These are phyloP conservation scores for Drosophila watanabei DNA, from an alignment of 1,140 invertebrate genomes.

Conservation along the genomic window DNA sequence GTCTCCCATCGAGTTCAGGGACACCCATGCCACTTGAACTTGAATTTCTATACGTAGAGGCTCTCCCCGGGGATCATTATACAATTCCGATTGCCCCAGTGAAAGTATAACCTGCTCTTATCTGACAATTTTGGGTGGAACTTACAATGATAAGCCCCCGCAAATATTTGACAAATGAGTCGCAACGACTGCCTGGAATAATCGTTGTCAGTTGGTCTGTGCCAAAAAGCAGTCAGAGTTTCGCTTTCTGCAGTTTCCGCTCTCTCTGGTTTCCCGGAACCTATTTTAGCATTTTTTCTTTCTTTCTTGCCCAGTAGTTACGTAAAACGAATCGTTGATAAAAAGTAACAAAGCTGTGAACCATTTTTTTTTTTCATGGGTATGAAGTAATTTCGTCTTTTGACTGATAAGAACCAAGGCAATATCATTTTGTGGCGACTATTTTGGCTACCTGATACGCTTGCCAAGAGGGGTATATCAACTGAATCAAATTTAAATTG, in stretches of 20 bases:
- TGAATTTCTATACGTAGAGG: conserved; percentile 46
- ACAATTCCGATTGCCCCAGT: conserved; percentile 26
- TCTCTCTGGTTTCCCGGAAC: conserved; percentile 23
- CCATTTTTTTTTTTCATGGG: conserved; percentile 16
- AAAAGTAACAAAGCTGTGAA: conserved; percentile 42
- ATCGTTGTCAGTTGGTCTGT: background rate
- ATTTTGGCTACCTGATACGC: conserved; percentile 25
- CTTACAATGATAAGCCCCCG: conserved; percentile 26
- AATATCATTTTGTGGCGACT: conserved; percentile 12
- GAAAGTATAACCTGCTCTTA: conserved; percentile 41
- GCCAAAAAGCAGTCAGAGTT: background rate
- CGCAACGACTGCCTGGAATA: conserved; percentile 6
- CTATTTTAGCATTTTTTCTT: conserved; percentile 5
- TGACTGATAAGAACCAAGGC: conserved; percentile 37
- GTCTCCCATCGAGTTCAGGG: background rate
- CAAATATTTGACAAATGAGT: conserved; percentile 56
- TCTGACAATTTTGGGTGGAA: conserved; percentile 19
- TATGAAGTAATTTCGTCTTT: conserved; percentile 48
- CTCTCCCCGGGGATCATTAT: conserved; percentile 33
- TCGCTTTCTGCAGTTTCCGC: conserved; percentile 32
- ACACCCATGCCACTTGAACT: conserved; percentile 44
- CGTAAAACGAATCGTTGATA: conserved; percentile 46
- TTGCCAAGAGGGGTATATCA: background rate
- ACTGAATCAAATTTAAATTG: background rate
- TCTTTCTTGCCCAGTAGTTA: conserved; percentile 24